Conservation (phyloP, 1,140 invertebrate genomes). For the Calephelis nemesis region DNA sequence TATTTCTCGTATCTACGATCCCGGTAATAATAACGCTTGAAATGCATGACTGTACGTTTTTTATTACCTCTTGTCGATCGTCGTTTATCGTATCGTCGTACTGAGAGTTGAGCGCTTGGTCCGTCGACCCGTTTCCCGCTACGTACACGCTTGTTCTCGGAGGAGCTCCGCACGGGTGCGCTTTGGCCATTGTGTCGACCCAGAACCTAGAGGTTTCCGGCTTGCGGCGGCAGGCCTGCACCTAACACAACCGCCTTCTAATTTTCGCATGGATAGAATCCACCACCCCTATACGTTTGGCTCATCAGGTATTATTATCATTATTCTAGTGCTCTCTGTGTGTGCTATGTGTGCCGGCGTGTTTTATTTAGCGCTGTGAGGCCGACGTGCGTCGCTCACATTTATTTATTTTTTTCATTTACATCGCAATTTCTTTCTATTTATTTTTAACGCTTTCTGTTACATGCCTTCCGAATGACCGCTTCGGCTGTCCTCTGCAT, state of each 20-base stretch:
- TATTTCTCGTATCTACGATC: slow-evolving; percentile 82
- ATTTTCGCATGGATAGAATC: slow-evolving; percentile 77
- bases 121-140: slow-evolving; percentile 73
- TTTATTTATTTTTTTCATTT: slow-evolving; percentile 46
- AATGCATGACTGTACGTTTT: slow-evolving; percentile 93
- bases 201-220: slow-evolving; percentile 67
- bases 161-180: slow-evolving; percentile 74
- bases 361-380: slow-evolving; percentile 56
- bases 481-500: slow-evolving; percentile 74
- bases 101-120: slow-evolving; percentile 75
- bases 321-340: slow-evolving; percentile 73
- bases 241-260: slow-evolving; percentile 77
- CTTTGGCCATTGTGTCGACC: slow-evolving; percentile 73
- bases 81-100: slow-evolving; percentile 73
- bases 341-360: slow-evolving; percentile 71
- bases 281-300: slow-evolving; percentile 75
- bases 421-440: slow-evolving; percentile 68
- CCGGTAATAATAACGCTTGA: slow-evolving; percentile 93
- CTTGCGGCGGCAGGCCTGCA: slow-evolving; percentile 71
- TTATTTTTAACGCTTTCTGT: slow-evolving; percentile 79
- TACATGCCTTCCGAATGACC: slow-evolving; percentile 79
- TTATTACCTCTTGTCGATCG: slow-evolving; percentile 82
- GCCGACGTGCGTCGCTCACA: slow-evolving; percentile 48
- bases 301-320: slow-evolving; percentile 77
- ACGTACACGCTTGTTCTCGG: slow-evolving; percentile 76